phyloP scores from a whole-genome alignment of 2,113 vertebrate genomes.

The Spea bombifrons region DNA sequence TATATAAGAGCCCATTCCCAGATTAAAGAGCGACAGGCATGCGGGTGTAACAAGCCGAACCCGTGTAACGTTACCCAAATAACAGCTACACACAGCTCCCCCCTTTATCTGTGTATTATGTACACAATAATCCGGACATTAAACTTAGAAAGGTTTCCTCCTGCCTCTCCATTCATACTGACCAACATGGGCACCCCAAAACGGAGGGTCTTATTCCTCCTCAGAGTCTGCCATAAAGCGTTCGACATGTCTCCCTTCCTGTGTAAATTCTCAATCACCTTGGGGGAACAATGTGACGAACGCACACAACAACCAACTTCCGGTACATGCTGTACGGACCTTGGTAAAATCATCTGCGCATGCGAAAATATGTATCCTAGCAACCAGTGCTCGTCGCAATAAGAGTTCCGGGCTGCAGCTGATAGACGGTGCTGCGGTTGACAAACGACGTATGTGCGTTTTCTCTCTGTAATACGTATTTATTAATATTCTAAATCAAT shows the following conservation, averaged over 20 bases:
- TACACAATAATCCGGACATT: background rate
- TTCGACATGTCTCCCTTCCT: background rate
- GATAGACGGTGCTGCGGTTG: no score
- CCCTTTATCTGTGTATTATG: no score
- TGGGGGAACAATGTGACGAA: slow-evolving; percentile 8
- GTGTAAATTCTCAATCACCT: background rate
- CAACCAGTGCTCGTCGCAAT: background rate
- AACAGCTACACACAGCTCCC: no score
- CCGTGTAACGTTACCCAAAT: no score
- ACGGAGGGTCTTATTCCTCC: slow-evolving; percentile 67
- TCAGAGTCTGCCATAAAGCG: slow-evolving; percentile 45
- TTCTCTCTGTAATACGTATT: no score
- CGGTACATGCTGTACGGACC: background rate
- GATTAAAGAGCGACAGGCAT: no score
- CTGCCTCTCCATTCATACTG: slow-evolving; percentile 50
- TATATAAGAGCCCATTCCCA: no score
- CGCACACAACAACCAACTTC: slow-evolving; percentile 2
- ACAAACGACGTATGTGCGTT: no score
- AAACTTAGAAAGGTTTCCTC: background rate
- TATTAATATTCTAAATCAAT: no score
- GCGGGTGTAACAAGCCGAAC: no score
- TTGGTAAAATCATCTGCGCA: background rate
- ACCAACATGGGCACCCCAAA: slow-evolving; percentile 88
- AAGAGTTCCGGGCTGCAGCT: background rate
- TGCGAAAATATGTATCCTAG: background rate